Conservation (phyloP, 2,888 invertebrate species). For the Clitarchus hookeri region DNA sequence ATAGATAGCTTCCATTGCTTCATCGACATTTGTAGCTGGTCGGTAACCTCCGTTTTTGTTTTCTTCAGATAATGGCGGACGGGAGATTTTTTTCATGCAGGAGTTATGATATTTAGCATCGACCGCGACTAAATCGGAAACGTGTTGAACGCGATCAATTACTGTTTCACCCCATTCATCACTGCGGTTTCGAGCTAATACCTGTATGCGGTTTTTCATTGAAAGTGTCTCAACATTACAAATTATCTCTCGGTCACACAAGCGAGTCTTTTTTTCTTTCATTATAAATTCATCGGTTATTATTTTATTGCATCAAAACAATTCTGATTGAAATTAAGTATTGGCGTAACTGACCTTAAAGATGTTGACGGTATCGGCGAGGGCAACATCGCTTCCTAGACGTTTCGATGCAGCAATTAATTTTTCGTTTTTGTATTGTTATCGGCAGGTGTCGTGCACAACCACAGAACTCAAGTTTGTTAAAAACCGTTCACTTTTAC, state of each 20-base stretch:
- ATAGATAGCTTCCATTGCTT: neutral
- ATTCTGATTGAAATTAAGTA: neutral
- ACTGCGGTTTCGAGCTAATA: no score
- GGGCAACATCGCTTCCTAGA: neutral
- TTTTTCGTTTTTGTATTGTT: neutral
- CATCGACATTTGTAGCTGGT: neutral
- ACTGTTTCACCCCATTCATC: no score
- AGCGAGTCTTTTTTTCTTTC: constrained; percentile 15
- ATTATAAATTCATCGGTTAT: neutral
- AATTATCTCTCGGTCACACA: no score
- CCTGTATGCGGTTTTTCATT: no score
- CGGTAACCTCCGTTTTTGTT: neutral
- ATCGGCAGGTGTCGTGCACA: no score
- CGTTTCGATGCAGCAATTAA: neutral
- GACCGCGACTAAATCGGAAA: neutral
- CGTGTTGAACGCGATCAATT: no score
- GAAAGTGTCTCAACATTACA: no score
- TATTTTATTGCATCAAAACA: neutral
- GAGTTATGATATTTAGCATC: constrained; percentile 15
- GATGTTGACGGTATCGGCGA: neutral
- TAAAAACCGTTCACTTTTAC: neutral
- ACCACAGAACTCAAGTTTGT: neutral
- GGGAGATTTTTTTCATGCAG: neutral
- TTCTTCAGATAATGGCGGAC: no score
- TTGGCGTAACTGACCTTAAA: neutral